These are phyloP conservation scores for Coenobita brevimanus DNA, from an alignment of 1,140 invertebrate genomes.

Conservation along the genomic window DNA sequence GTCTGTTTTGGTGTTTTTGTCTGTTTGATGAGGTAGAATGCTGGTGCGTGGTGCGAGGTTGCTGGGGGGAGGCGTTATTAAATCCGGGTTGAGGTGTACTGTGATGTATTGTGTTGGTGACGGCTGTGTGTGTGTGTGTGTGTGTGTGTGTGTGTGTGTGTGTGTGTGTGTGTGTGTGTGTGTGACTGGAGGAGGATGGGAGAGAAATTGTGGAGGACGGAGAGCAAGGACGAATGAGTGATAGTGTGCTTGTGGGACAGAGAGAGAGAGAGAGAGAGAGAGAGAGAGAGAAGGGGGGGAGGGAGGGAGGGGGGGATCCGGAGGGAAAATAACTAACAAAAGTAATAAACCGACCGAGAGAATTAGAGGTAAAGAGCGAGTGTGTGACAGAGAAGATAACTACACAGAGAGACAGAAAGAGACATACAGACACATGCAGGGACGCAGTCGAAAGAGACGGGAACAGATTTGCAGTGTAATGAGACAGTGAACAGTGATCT, in stretches of 20 bases:
- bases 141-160: neutral
- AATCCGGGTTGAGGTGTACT: too few relatives aligned
- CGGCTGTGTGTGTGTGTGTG: neutral
- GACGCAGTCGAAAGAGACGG: neutral
- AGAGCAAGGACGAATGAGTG: too few relatives aligned
- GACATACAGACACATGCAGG: neutral
- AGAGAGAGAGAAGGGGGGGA: conserved; percentile 11
- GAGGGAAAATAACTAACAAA: neutral
- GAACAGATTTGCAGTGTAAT: too few relatives aligned
- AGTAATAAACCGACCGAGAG: neutral
- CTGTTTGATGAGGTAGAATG: too few relatives aligned
- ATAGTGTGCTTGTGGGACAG: too few relatives aligned
- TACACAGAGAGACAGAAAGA: neutral
- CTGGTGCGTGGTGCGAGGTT: too few relatives aligned
- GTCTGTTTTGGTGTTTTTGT: too few relatives aligned
- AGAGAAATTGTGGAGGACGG: too few relatives aligned
- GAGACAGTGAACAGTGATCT: too few relatives aligned
- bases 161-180: neutral
- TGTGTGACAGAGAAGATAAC: neutral
- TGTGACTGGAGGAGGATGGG: neutral
- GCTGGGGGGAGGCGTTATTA: too few relatives aligned
- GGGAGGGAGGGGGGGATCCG: neutral
- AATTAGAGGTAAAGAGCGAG: neutral
- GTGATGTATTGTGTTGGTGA: too few relatives aligned
- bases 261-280: conserved; percentile 29